Percentiles rank a stretch among this genome's conserved stretches.
These are phyloP conservation scores for Mimas tiliae DNA, from an alignment of 2,888 invertebrate species.

Conservation along the genomic window DNA sequence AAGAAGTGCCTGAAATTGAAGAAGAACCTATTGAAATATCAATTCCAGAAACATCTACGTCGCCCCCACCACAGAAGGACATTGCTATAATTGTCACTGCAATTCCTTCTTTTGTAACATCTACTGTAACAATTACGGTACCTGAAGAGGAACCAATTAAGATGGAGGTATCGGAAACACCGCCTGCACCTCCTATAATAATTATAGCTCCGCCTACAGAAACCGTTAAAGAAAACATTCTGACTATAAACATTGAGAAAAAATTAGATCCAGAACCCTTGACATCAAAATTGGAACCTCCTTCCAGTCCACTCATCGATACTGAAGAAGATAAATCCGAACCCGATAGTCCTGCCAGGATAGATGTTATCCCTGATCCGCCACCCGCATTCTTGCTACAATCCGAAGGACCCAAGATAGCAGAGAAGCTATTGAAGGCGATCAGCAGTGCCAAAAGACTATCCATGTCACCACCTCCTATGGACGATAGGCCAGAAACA, in stretches of 20 bases:
- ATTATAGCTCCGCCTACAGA: constrained; percentile 43
- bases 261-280: constrained; percentile 56
- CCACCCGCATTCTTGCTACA: constrained; percentile 77
- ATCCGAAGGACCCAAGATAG: constrained; percentile 85
- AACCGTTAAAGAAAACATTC: constrained; percentile 44
- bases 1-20: constrained; percentile 45
- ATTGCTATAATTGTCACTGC: constrained; percentile 18
- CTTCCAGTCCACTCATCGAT: constrained; percentile 74
- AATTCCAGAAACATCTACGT: constrained; percentile 62
- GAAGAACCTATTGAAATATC: constrained; percentile 46
- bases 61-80: constrained; percentile 53
- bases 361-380: constrained; percentile 79
- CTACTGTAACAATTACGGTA: constrained; percentile 26
- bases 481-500: constrained; percentile 61
- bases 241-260: constrained; percentile 53
- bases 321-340: constrained; percentile 81
- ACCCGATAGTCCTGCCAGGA: constrained; percentile 77
- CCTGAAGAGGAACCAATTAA: constrained; percentile 36
- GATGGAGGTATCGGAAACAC: constrained; percentile 29
- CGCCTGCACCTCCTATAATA: constrained; percentile 26
- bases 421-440: constrained; percentile 86
- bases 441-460: constrained; percentile 83
- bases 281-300: constrained; percentile 59
- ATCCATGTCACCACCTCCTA: constrained; percentile 76
- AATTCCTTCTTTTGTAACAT: constrained; percentile 15